phyloP scores from a whole-genome alignment of 2,113 vertebrate species.

The Apus apus region DNA sequence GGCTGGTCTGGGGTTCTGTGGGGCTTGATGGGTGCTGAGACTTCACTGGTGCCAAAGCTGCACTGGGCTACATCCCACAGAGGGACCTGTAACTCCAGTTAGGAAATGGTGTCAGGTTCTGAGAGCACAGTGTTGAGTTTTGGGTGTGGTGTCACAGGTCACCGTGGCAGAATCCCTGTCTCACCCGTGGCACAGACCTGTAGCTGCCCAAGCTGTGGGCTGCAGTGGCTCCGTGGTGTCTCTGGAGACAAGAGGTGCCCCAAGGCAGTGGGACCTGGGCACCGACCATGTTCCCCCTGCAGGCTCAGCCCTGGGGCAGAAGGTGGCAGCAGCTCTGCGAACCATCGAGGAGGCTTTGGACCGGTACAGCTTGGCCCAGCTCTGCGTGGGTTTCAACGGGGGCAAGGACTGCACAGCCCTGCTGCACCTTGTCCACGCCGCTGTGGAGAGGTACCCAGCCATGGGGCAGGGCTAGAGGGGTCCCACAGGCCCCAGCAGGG shows the following conservation, averaged over 20 bases:
- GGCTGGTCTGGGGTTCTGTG: too few species aligned
- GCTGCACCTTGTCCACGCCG: conserved; percentile 90
- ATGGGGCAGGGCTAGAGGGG: rapidly evolving
- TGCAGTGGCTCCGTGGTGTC: rapidly evolving
- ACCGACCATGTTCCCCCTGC: neutral
- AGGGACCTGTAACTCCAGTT: too few species aligned
- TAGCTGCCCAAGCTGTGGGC: neutral
- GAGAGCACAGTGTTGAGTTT: neutral
- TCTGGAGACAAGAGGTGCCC: neutral
- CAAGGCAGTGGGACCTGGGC: rapidly evolving
- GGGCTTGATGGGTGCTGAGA: neutral
- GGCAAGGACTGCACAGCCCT: conserved; percentile 97
- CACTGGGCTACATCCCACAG: neutral
- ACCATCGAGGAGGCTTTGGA: conserved; percentile 86
- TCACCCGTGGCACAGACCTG: rapidly evolving
- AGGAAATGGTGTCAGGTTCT: too few species aligned
- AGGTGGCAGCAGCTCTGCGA: conserved; percentile 84
- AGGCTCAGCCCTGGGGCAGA: conserved; percentile 86
- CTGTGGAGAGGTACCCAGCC: conserved; percentile 80
- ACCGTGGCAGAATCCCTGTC: neutral
- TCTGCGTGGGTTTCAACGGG: conserved; percentile 95
- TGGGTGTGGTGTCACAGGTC: too few species aligned
- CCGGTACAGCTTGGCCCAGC: conserved; percentile 78
- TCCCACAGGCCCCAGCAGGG: rapidly evolving
- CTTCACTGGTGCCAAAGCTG: neutral